Percentiles rank a stretch among this genome's conserved stretches.
Conservation (phyloP, 2,888 invertebrate genomes). For the Linnaemya vulpina region DNA sequence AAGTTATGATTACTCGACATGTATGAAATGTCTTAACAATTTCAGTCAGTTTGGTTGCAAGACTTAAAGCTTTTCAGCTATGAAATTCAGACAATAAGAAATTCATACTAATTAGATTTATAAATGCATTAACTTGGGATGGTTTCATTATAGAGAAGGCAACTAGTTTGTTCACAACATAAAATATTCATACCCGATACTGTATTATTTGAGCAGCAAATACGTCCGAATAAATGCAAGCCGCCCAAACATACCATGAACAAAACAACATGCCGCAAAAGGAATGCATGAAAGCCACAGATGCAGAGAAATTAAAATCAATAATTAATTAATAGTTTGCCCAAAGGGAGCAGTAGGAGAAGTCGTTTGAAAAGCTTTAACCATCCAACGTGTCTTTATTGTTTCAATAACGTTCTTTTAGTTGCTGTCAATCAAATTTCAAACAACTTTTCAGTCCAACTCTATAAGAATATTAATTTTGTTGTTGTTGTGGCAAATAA, state of each 20-base stretch:
- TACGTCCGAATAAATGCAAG: neutral
- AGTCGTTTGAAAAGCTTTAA: neutral
- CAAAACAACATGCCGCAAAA: neutral
- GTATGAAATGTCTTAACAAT: neutral
- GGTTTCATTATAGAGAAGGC: neutral
- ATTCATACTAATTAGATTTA: neutral
- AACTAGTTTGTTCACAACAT: neutral
- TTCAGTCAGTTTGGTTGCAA: neutral
- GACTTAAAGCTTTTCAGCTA: no score
- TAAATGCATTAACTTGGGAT: neutral
- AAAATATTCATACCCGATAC: neutral
- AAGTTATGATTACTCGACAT: no score
- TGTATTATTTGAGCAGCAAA: neutral
- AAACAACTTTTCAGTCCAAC: no score
- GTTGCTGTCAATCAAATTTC: no score
- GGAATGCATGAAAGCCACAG: neutral
- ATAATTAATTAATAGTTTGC: neutral
- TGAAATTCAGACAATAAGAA: no score
- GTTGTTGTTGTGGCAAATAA: no score
- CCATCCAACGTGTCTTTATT: no score
- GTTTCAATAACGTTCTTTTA: no score
- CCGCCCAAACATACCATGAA: neutral
- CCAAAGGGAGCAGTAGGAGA: neutral
- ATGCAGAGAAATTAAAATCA: neutral
- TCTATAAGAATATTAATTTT: no score